Evolutionary conservation across 2,797 vertebrate species (phyloP).

Genomic region (Oreochromis grahami): DNA sequence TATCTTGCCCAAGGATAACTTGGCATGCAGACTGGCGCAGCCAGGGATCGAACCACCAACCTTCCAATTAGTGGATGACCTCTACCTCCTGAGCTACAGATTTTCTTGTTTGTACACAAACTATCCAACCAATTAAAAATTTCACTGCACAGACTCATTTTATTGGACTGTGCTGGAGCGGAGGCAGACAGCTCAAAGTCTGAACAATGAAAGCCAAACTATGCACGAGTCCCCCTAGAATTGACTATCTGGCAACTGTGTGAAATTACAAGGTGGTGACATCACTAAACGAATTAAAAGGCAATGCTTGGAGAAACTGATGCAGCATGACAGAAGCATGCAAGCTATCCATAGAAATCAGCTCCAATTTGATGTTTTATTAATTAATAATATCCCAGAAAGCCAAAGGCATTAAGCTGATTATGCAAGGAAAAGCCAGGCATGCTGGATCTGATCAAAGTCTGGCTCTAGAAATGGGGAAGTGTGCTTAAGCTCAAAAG

Average conservation of each 20-base stretch:
- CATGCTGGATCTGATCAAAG: conserved; percentile 35
- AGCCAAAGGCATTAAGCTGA: conserved; percentile 61
- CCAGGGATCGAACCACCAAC: background rate
- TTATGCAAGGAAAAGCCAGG: conserved; percentile 40
- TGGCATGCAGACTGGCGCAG: background rate
- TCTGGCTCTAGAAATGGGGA: conserved; percentile 34
- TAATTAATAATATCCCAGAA: conserved; percentile 70
- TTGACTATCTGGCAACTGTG: background rate
- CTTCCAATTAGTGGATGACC: background rate
- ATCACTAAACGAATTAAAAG: background rate
- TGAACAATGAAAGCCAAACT: background rate
- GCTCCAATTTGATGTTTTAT: conserved; percentile 58
- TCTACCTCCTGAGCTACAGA: background rate
- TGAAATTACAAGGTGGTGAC: conserved; percentile 3
- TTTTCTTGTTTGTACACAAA: background rate
- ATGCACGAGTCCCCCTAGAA: background rate
- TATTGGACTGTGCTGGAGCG: background rate
- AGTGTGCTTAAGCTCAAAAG: conserved; percentile 44
- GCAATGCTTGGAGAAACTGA: background rate
- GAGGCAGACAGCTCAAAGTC: background rate
- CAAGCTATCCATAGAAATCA: conserved; percentile 42
- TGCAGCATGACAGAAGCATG: conserved; percentile 2
- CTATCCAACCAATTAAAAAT: background rate
- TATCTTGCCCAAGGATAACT: background rate
- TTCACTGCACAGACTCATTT: background rate